Evolutionary conservation across 1,140 invertebrate genomes (phyloP), one percentile per base, ranked within the genome.

Genomic region (Fragariocoptes setiger): DNA sequence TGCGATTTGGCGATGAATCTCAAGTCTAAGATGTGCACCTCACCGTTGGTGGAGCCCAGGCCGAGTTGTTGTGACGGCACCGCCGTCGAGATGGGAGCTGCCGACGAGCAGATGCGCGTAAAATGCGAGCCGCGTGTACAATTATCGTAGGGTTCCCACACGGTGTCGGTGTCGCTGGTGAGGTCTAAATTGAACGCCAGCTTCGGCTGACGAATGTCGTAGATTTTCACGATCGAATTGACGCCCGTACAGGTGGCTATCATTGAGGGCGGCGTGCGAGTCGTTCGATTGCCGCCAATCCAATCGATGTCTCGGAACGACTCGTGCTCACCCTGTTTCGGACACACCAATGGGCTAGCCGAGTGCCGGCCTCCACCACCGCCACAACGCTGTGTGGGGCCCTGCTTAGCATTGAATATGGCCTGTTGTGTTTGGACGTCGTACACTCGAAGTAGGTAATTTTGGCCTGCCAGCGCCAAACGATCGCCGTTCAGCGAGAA

Each of bases 381-480:
- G n/a, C n/a, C n/a, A n/a, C n/a, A n/a, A n/a, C n/a, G n/a, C 25
- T 31, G 8, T n/a, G n/a, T 8, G 25, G 25, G 8, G 25, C 25
- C 25, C 8, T 8, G 8, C 25, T 46, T 47, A 19, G 43, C 43
- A 38, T 19, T 43, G 21, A 46, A 47, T 1, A 43, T 40, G 16
- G 17, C 35, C 39, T 46, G 36, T n/a, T 46, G 35, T 18, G 44
- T 47, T 5, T 21, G 37, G 14, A 47, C 13, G 39, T 47, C 44
- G 35, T 42, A 46, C n/a, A 47, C 46, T 42, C 41, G 38, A 17
- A 47, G 17, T 38, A 42, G 41, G 13, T 37, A 19, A 42, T 47
- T 47, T 14, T 37, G 35, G 4, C 46, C 46, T 15, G 22, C 46
- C 25, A 46, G 18, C 3, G 46, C 46, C 20, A 47, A 21, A 5